A percentile compares a stretch with the other conserved stretches of the same genome.
phyloP scores from a whole-genome alignment of 2,888 invertebrate species.

The Penaeus monodon region DNA sequence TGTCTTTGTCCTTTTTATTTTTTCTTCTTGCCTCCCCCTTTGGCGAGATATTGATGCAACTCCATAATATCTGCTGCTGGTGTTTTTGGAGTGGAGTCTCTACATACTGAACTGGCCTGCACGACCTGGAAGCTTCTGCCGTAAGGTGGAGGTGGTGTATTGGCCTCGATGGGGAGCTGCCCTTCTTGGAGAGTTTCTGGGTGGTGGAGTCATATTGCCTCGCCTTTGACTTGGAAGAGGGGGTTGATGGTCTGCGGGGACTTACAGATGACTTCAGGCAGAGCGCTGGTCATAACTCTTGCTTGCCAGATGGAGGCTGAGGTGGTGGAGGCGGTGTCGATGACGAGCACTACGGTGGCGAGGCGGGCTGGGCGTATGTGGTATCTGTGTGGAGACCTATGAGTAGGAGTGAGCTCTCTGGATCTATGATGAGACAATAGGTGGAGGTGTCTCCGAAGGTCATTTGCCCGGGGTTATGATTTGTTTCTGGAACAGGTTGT shows the following conservation, averaged over 20 bases:
- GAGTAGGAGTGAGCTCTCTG: conserved; percentile 42
- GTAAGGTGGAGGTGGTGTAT: conserved; percentile 40
- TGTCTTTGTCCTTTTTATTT: conserved; percentile 51
- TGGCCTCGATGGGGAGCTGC: conserved; percentile 47
- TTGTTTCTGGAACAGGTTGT: conserved; percentile 40
- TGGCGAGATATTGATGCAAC: conserved; percentile 43
- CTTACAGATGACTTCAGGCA: conserved; percentile 44
- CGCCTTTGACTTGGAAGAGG: conserved; percentile 51
- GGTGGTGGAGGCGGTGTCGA: conserved; percentile 16
- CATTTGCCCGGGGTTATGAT: conserved; percentile 40
- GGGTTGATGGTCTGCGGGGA: conserved; percentile 47
- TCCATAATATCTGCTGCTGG: conserved; percentile 52
- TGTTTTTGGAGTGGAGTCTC: conserved; percentile 56
- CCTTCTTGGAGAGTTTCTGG: conserved; percentile 46
- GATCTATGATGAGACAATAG: conserved; percentile 39
- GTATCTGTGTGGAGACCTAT: conserved; percentile 44
- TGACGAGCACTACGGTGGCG: conserved; percentile 43
- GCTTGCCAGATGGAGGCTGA: conserved; percentile 27
- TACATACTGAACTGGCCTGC: conserved; percentile 42
- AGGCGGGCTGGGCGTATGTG: conserved; percentile 44
- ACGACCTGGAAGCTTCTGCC: conserved; percentile 39
- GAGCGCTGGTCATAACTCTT: conserved; percentile 52
- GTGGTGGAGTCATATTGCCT: conserved; percentile 52
- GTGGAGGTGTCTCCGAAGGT: conserved; percentile 38
- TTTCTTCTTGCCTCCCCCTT: conserved; percentile 55